phyloP scores from a whole-genome alignment of 2,113 vertebrate species.

The Erythrolamprus reginae region DNA sequence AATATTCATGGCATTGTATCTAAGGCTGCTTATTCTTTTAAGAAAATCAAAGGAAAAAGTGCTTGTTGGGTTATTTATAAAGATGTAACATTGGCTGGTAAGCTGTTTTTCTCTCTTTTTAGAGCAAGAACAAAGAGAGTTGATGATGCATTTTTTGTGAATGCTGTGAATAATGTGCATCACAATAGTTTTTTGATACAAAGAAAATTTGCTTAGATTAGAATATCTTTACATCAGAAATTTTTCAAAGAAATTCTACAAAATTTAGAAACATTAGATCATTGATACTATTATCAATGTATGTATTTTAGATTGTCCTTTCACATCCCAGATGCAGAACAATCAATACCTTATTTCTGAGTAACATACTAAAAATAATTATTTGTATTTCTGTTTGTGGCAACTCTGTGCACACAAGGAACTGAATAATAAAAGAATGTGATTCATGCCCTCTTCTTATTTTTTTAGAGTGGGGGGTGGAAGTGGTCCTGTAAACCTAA shows the following conservation, averaged over 20 bases:
- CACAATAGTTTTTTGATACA: neutral
- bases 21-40: neutral
- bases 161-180: neutral
- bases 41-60: neutral
- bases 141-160: conserved; percentile 17
- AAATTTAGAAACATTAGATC: neutral
- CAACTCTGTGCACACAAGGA: neutral
- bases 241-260: neutral
- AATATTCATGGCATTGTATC: neutral
- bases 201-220: neutral
- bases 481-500: fast-evolving
- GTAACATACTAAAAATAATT: neutral
- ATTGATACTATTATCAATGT: neutral
- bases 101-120: neutral
- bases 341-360: conserved; percentile 14
- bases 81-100: neutral
- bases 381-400: conserved; percentile 10
- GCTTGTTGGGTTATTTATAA: neutral
- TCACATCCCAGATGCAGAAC: fast-evolving
- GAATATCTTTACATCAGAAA: neutral
- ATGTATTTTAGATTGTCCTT: neutral
- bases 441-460: neutral
- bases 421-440: neutral
- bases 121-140: neutral
- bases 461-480: neutral